Conservation (phyloP, 2,888 invertebrate genomes). For the Drosophila mulleri region DNA sequence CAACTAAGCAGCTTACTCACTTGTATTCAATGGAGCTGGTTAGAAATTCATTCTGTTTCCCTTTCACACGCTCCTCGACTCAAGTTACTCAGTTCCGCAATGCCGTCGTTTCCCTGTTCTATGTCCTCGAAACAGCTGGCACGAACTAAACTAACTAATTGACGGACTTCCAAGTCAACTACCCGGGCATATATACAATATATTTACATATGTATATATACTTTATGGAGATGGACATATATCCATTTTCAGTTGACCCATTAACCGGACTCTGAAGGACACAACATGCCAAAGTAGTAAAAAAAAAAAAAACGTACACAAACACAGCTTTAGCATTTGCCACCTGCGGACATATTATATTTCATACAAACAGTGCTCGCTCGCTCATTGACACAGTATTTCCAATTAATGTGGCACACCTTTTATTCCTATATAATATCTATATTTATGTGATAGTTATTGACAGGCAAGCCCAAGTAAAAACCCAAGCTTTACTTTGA, state of each 20-base stretch:
- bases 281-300: slow-evolving; percentile 5
- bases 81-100: background rate
- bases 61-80: background rate
- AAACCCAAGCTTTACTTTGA: too few species aligned
- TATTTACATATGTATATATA: background rate
- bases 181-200: slow-evolving; percentile 1
- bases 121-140: slow-evolving; percentile 3
- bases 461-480: background rate
- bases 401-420: background rate
- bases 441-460: background rate
- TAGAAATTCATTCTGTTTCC: background rate
- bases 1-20: slow-evolving; percentile 3
- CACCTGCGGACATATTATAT: background rate
- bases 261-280: slow-evolving; percentile 36
- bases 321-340: background rate
- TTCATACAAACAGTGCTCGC: slow-evolving; percentile 1
- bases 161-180: slow-evolving; percentile 7
- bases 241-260: slow-evolving; percentile 26
- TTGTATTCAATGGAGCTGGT: background rate
- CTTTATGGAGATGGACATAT: background rate
- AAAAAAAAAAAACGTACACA: background rate
- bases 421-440: background rate
- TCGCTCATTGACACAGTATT: background rate
- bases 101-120: background rate
- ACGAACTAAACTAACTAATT: slow-evolving; percentile 5